These are phyloP conservation scores for Smittia aterrima DNA, from an alignment of 2,888 invertebrate genomes.

Conservation along the genomic window DNA sequence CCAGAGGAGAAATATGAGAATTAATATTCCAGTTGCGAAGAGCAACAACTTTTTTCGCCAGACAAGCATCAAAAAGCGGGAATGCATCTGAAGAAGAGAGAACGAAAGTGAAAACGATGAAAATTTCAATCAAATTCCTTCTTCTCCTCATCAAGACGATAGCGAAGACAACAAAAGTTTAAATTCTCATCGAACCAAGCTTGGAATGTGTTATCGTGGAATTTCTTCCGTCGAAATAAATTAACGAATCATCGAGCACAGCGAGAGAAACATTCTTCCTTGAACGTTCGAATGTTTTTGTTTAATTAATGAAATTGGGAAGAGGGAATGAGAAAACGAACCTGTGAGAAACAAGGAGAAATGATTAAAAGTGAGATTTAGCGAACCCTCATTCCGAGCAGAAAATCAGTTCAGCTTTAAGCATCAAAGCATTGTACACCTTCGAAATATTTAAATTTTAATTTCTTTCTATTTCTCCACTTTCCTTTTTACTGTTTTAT, in stretches of 20 bases:
- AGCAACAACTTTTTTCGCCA: conserved; percentile 53
- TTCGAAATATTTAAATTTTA: no score
- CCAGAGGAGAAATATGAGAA: conserved; percentile 50
- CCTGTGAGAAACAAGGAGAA: no score
- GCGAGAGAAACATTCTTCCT: not conserved
- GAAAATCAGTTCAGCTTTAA: no score
- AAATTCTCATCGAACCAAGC: not conserved
- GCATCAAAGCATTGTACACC: no score
- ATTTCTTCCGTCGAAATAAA: conserved; percentile 23
- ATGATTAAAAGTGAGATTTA: no score
- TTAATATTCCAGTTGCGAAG: conserved; percentile 45
- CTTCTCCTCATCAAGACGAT: not conserved
- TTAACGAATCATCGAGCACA: conserved; percentile 16
- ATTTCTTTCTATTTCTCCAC: no score
- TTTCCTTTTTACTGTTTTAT: no score
- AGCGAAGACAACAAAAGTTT: not conserved
- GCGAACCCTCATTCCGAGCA: no score
- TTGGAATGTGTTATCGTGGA: conserved; percentile 33
- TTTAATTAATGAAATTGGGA: no score
- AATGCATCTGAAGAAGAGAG: conserved; percentile 49
- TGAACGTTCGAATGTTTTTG: no score
- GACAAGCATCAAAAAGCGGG: conserved; percentile 50
- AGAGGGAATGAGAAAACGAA: no score
- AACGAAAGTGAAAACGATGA: conserved; percentile 8
- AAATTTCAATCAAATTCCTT: not conserved